Evolutionary conservation across 1,140 invertebrate genomes (phyloP), one percentile per base, ranked within the genome.

Genomic region (Holotrichia oblita): DNA sequence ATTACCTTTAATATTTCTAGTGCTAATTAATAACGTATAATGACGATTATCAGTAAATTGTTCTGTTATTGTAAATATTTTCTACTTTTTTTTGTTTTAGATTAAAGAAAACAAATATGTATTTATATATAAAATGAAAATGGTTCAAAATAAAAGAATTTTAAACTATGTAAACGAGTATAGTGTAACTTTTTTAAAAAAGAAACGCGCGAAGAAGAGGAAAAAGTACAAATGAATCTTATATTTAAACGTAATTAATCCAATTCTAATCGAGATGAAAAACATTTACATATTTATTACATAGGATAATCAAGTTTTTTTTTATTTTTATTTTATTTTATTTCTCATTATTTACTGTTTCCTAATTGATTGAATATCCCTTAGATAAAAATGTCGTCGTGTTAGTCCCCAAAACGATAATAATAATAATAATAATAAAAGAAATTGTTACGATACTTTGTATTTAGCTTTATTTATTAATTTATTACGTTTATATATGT

Each of bases 61-160:
- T 69, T 69, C 61, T 69, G 61, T 69, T 69, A 69, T 69, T 69
- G 61, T 69, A 69, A 69, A 69, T 69, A 69, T 69, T 69, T 69
- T 69, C 61, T 69, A 69, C 61, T 69, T 69, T 69, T 69, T 69
- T 22, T 69, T 69, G 61, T 69, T 69, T 69, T 69, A 69, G 61
- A 69, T 69, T 69, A 69, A 69, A 69, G 22, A 10, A 69, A 69
- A 69, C 12, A 10, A 69, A 69, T 69, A 69, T 69, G 27, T 69
- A 69, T 69, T 27, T 69, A 69, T 69, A 69, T 69, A 69, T 69
- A 34, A 69, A 69, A 69, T 27, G 27, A 34, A 34, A 34, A 69
- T 69, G 61, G 61, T 69, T 69, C 61, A 69, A 69, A 69, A 69
- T 69, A 69, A 69, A 69, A 69, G 20, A 69, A 69, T 69, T 69